A percentile compares a stretch with the other conserved stretches of the same genome.
These are phyloP conservation scores for Spodoptera littoralis DNA, from an alignment of 2,888 invertebrate genomes.

Conservation along the genomic window DNA sequence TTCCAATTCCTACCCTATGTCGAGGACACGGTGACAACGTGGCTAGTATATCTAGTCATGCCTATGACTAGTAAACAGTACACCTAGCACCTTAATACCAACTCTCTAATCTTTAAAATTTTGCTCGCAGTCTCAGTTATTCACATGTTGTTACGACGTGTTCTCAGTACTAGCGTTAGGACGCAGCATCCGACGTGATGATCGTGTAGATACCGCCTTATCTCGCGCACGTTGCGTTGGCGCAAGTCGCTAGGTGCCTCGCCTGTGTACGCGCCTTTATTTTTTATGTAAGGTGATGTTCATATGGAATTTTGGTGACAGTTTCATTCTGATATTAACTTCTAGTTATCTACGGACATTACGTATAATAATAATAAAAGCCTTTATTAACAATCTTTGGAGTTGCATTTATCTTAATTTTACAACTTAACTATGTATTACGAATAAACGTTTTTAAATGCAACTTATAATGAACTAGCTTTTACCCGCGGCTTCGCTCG, in stretches of 20 bases:
- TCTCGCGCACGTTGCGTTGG: constrained; percentile 47
- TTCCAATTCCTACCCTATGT: too few species aligned
- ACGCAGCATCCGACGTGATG: constrained; percentile 46
- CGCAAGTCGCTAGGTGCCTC: constrained; percentile 37
- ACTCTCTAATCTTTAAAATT: constrained; percentile 50
- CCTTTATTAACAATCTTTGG: too few species aligned
- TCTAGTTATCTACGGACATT: too few species aligned
- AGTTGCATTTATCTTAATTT: too few species aligned
- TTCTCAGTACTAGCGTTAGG: constrained; percentile 30
- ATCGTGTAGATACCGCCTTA: constrained; percentile 45
- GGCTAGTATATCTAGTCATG: constrained; percentile 3
- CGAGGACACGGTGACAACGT: too few species aligned
- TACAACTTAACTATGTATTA: too few species aligned
- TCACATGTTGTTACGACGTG: constrained; percentile 36
- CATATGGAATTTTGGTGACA: background rate
- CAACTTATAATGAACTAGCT: too few species aligned
- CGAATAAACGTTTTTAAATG: too few species aligned
- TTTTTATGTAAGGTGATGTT: constrained; percentile 14
- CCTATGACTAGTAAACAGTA: background rate
- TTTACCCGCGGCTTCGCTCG: too few species aligned
- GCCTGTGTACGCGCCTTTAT: constrained; percentile 21
- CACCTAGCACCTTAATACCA: background rate
- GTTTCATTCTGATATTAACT: background rate
- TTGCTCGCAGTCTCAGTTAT: constrained; percentile 24
- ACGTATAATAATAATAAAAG: too few species aligned